Base-by-base conservation (phyloP, 2,888 invertebrate species). In the Graphium colonna region DNA sequence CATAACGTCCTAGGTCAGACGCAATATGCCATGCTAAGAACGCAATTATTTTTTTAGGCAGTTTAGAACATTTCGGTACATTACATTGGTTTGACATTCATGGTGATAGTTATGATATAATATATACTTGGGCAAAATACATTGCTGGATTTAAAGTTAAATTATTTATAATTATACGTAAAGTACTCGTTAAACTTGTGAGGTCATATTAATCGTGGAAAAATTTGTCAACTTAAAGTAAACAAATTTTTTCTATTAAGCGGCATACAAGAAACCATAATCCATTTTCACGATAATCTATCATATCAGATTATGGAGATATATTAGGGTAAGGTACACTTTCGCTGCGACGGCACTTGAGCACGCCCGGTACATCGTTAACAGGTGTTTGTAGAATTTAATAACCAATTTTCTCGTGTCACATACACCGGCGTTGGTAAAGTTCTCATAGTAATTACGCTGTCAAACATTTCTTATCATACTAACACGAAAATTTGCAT, bases 381-480 rank as follows among this genome's bases (percentile, higher is more conserved):
- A 54, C 53, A 54, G 49, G 53, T 54, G 49, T 49, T 49, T 54
- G 49, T 26, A 12, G 49, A 48, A 31, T 18, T 43, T 49, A 54
- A 54, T 54, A 49, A 49, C 44, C 53, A 53, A 53, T 53, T 53
- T 53, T 39, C 49, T 40, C 49, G 13, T 44, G 44, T 49, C 49
- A 40, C 40, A 44, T 33, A 39, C 53, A 54, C 45, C 49, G 31
- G 10, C 33, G 26, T 18, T 39, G 40, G 33, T 15, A 47, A 47
- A 41, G 42, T 42, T 38, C 16, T 15, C 36, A 15, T 26, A 42
- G 41, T 52, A 47, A 52, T 52, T 42, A 47, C 12, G 5, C 21
- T n/a, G 47, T 28, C 41, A 28, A 42, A 45, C 17, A 33, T 41
- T 41, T 41, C 41, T 41, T 47, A 16, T 9, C n/a, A 31, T 16